Percentiles rank a stretch among this genome's conserved stretches.
Conservation (phyloP, 2,113 vertebrate species). For the Pandion haliaetus region DNA sequence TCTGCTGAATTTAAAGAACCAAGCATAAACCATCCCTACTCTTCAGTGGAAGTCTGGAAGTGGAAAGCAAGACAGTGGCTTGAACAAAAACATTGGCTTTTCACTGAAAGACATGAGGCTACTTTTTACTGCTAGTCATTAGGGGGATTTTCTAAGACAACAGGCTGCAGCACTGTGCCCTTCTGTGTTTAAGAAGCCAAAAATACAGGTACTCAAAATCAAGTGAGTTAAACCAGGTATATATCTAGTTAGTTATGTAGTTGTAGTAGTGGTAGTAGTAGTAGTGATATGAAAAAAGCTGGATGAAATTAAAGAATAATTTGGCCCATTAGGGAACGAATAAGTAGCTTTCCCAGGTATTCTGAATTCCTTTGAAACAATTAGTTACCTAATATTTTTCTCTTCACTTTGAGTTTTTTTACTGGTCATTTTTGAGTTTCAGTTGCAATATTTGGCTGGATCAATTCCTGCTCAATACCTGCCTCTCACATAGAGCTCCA, state of each 20-base stretch:
- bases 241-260: not conserved
- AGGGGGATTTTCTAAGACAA: not conserved
- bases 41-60: not conserved
- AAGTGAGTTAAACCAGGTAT: not conserved
- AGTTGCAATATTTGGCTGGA: not conserved
- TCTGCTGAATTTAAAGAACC: constrained; percentile 41
- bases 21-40: not conserved
- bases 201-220: not conserved
- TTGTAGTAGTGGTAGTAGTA: not conserved
- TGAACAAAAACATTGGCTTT: not conserved
- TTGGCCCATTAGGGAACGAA: not conserved
- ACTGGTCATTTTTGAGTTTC: not conserved
- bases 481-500: not conserved
- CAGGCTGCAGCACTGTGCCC: not conserved
- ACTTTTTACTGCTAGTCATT: not conserved
- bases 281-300: not conserved
- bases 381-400: not conserved
- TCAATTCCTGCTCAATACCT: not conserved
- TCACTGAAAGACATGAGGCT: not conserved
- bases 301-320: not conserved
- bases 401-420: not conserved
- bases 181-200: not conserved
- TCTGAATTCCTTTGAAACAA: not conserved
- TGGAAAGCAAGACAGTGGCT: not conserved
- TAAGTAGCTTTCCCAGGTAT: not conserved